Conservation (phyloP, 2,888 invertebrate species). For the Watsonalla cultraria region DNA sequence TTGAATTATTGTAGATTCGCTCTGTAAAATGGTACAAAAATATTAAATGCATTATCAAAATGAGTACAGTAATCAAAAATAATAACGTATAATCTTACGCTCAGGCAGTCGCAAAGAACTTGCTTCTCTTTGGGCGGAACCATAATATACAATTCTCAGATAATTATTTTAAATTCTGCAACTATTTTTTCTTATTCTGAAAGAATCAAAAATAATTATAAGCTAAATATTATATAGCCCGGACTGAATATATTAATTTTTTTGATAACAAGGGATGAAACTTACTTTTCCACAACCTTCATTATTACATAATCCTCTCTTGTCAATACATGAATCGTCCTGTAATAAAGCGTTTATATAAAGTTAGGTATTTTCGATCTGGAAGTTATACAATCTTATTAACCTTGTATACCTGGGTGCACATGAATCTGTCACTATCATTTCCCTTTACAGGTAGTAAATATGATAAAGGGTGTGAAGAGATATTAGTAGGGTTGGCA, state of each 20-base stretch:
- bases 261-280: not conserved
- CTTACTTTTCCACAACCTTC: constrained; percentile 40
- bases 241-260: no score
- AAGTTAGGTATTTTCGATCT: no score
- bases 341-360: not conserved
- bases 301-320: constrained; percentile 32
- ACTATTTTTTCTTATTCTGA: constrained; percentile 25
- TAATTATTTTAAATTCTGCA: constrained; percentile 28
- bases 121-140: constrained; percentile 9
- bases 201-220: constrained; percentile 8
- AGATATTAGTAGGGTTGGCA: no score
- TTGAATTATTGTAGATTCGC: not conserved
- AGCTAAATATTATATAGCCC: no score
- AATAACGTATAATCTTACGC: constrained; percentile 1
- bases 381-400: no score
- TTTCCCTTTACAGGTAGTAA: no score
- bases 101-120: not conserved
- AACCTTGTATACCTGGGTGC: no score
- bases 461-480: no score
- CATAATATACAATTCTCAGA: constrained; percentile 8
- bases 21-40: not conserved
- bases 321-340: constrained; percentile 24
- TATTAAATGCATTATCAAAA: not conserved
- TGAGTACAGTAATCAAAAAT: not conserved
- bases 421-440: no score